Base-by-base conservation (phyloP, 2,113 vertebrate genomes). In the Nerophis ophidion region DNA sequence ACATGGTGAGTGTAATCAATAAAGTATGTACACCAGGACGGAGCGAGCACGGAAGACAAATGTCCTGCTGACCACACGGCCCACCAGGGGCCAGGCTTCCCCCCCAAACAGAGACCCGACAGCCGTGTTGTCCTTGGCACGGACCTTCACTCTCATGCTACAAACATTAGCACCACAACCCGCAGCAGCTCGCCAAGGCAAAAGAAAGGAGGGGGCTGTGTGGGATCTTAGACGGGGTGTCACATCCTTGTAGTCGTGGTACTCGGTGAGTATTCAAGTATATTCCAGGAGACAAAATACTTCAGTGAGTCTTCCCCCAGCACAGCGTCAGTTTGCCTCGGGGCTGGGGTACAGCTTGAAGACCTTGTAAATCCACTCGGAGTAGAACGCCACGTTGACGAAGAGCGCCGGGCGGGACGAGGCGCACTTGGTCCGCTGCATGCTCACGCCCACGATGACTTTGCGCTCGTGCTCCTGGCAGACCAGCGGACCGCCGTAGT, bases 331-430 rank as follows among this genome's bases (percentile, higher is more conserved):
- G 67, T 84, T 80, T 69, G 76, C 83, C n/a, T 87, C 76, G 67
- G 80, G 48, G 60, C 71, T 84, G 7, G 88, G 87, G 69, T 90
- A 91, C 59, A 85, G 76, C 70, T 75, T 89, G 71, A 90, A 90
- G 49, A 99, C 93, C 89, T 98, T 99, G 73, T 94, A 93, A 83
- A 99, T 98, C 96, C 96, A 98, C 71, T 92, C 92, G 1, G 93
- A 92, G 74, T 98, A 99, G 79, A 92, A 96, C 0, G 96, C 93
- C 46, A 98, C 95, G 17, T 94, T 92, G 46, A 98, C 91, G 71
- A 98, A 99, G 62, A 98, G 91, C 0, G 93, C 94, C 7, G 96
- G 95, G 35, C 94, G 93, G 34, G 81, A 90, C 66, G 76, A 93
- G 70, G 93, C 94, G 51, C 96, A 99, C 50, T 96, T 96, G 0